phyloP scores from a whole-genome alignment of 2,797 vertebrate genomes.

The Valencia hispanica region DNA sequence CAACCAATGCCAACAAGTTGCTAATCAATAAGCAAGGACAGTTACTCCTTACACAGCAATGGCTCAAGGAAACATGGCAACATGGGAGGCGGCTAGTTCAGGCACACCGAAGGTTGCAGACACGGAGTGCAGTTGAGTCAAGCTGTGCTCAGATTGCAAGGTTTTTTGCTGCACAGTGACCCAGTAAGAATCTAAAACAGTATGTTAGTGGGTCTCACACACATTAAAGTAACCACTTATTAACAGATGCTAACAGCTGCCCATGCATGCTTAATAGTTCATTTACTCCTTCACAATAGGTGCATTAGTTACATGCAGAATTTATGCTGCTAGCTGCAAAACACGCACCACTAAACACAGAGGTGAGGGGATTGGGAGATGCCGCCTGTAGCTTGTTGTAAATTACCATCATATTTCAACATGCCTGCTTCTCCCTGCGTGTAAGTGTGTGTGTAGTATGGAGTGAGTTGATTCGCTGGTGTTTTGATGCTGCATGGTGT shows the following conservation, averaged over 20 bases:
- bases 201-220: constrained; percentile 63
- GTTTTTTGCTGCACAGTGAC: constrained; percentile 61
- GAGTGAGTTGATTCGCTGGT: constrained; percentile 25
- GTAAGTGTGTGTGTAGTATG: constrained; percentile 23
- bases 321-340: not conserved
- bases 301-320: constrained; percentile 6
- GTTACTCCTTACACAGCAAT: not conserved
- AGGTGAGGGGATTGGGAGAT: constrained; percentile 25
- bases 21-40: not conserved
- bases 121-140: constrained; percentile 53
- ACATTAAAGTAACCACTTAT: not conserved
- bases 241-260: not conserved
- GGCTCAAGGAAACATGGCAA: not conserved
- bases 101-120: not conserved
- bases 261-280: not conserved
- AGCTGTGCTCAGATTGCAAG: constrained; percentile 69
- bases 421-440: constrained; percentile 5
- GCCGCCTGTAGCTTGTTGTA: constrained; percentile 33
- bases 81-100: not conserved
- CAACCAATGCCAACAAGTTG: not conserved
- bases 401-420: constrained; percentile 59
- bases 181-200: constrained; percentile 73
- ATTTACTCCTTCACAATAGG: not conserved
- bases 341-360: constrained; percentile 13
- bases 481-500: constrained; percentile 45